These are phyloP conservation scores for Candoia aspera DNA, from an alignment of 2,113 vertebrate species.

Conservation along the genomic window DNA sequence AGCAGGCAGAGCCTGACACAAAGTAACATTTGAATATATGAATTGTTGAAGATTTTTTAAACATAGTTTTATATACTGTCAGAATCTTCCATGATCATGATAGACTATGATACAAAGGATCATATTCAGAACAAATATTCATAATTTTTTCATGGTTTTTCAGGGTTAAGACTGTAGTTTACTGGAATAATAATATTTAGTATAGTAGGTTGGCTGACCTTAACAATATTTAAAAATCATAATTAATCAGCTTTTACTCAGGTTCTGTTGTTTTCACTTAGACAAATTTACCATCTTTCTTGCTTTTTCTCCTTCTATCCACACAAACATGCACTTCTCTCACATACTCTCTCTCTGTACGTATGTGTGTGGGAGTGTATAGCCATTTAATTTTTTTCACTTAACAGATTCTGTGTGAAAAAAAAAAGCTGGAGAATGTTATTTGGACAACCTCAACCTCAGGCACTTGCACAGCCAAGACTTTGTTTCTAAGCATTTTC, in stretches of 20 bases:
- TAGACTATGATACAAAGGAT: constrained; percentile 14
- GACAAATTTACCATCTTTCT: background rate
- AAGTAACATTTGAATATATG: background rate
- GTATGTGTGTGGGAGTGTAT: background rate
- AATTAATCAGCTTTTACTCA: background rate
- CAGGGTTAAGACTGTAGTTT: constrained; percentile 19
- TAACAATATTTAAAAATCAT: background rate
- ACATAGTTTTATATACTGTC: background rate
- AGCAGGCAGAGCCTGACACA: no score
- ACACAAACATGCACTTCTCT: background rate
- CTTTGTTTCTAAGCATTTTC: background rate
- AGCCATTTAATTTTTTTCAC: background rate
- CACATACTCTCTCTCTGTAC: background rate
- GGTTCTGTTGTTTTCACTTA: background rate
- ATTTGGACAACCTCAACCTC: background rate
- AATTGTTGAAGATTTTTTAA: background rate
- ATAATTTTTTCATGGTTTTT: constrained; percentile 24
- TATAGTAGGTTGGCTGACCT: constrained; percentile 3
- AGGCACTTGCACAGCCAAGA: background rate
- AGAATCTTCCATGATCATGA: constrained; percentile 19
- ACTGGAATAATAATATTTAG: background rate
- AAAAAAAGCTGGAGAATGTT: background rate
- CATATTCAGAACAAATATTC: constrained; percentile 23
- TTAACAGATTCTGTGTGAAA: background rate
- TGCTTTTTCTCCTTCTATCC: background rate